These are phyloP conservation scores for Cactoblastis cactorum DNA, from an alignment of 2,888 invertebrate genomes.

Conservation along the genomic window DNA sequence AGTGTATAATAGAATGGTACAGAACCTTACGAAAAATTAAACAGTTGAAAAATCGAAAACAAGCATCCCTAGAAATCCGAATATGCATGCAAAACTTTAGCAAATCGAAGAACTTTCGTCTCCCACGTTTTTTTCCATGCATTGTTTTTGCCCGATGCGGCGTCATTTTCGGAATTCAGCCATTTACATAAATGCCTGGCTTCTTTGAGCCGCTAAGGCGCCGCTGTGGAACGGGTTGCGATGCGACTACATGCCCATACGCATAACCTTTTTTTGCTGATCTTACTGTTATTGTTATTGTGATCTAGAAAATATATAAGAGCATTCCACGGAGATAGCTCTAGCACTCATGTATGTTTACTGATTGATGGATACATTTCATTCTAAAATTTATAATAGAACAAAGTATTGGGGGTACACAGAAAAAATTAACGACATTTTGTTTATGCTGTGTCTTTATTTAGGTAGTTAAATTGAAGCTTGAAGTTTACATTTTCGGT, in stretches of 20 bases:
- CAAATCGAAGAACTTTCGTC: slow-evolving; percentile 55
- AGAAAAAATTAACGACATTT: too few species aligned
- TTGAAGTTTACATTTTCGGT: too few species aligned
- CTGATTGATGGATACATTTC: too few species aligned
- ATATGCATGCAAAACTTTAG: slow-evolving; percentile 12
- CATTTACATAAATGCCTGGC: slow-evolving; percentile 74
- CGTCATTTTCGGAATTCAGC: slow-evolving; percentile 71
- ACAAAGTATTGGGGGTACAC: too few species aligned
- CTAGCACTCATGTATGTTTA: too few species aligned
- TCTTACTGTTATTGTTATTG: background rate
- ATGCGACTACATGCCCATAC: slow-evolving; percentile 2
- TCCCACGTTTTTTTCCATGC: slow-evolving; percentile 56
- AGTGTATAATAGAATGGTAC: too few species aligned
- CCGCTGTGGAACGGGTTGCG: slow-evolving; percentile 40
- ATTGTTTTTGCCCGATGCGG: slow-evolving; percentile 63
- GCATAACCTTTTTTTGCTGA: background rate
- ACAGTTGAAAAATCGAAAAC: background rate
- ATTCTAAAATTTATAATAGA: too few species aligned
- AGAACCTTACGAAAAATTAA: background rate
- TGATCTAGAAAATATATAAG: background rate
- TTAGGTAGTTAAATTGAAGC: too few species aligned
- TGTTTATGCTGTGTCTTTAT: too few species aligned
- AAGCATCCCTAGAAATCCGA: slow-evolving; percentile 17
- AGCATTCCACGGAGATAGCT: too few species aligned
- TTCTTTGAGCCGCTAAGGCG: slow-evolving; percentile 70